Evolutionary conservation across 2,113 vertebrate species (phyloP).

Genomic region (Egretta garzetta): DNA sequence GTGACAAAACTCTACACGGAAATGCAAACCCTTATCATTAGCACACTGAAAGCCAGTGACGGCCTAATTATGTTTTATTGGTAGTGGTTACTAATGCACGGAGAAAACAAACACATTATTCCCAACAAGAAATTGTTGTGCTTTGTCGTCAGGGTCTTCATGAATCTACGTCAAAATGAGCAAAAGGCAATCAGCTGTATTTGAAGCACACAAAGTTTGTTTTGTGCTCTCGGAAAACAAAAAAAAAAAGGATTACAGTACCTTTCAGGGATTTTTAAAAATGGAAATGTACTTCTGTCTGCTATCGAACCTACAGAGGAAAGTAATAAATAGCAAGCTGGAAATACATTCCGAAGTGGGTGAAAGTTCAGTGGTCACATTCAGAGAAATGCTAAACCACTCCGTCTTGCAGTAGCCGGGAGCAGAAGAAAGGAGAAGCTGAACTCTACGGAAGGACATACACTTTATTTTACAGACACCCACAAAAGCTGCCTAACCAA

Average conservation of each 20-base stretch:
- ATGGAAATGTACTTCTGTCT: neutral
- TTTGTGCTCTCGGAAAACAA: neutral
- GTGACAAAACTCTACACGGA: neutral
- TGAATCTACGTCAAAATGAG: neutral
- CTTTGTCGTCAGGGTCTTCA: neutral
- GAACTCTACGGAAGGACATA: neutral
- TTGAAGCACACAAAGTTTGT: neutral
- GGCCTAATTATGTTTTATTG: neutral
- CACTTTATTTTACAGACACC: neutral
- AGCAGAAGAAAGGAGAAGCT: neutral
- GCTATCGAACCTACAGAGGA: neutral
- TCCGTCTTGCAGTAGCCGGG: neutral
- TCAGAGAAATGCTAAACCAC: slow-evolving; percentile 27
- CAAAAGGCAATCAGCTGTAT: neutral
- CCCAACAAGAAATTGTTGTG: neutral
- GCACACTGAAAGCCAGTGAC: neutral
- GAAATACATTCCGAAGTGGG: slow-evolving; percentile 44
- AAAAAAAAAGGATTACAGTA: neutral
- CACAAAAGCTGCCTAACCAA: neutral
- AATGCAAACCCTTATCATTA: neutral
- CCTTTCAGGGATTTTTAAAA: neutral
- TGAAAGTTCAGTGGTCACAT: slow-evolving; percentile 51
- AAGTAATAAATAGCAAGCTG: slow-evolving; percentile 5
- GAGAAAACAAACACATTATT: neutral
- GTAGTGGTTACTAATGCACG: neutral